phyloP scores from a whole-genome alignment of 2,888 invertebrate species.

The Caenorhabditis macrosperma region DNA sequence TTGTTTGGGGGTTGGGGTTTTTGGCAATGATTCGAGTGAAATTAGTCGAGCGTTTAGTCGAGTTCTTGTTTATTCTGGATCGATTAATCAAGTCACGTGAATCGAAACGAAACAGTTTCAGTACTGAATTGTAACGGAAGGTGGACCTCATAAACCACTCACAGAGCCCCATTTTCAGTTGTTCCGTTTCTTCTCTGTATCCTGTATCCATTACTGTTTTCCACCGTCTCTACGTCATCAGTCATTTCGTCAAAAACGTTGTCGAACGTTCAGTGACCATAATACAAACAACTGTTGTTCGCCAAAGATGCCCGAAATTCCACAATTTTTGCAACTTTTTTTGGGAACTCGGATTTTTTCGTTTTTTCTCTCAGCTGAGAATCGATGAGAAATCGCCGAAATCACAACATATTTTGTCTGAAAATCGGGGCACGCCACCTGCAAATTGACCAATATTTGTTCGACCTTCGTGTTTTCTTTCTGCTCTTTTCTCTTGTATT shows the following conservation, averaged over 20 bases:
- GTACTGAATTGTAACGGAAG: too few relatives aligned
- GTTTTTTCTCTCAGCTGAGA: too few relatives aligned
- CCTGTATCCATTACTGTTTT: background rate
- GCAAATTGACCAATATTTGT: slow-evolving; percentile 12
- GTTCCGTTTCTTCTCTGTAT: background rate
- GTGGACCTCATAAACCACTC: too few relatives aligned
- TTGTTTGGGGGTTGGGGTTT: too few relatives aligned
- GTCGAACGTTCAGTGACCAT: slow-evolving; percentile 9
- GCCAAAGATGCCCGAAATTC: background rate
- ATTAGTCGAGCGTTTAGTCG: too few relatives aligned
- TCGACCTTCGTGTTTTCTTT: slow-evolving; percentile 19
- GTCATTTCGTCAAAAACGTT: background rate
- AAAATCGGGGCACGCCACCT: background rate
- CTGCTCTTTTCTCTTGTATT: slow-evolving; percentile 2
- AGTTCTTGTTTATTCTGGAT: too few relatives aligned
- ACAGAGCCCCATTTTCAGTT: background rate
- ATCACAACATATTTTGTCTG: too few relatives aligned
- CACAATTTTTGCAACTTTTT: background rate
- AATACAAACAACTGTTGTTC: slow-evolving; percentile 6
- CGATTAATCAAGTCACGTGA: too few relatives aligned
- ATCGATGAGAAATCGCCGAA: too few relatives aligned
- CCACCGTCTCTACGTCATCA: background rate
- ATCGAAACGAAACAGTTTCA: too few relatives aligned
- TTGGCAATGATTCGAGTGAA: too few relatives aligned
- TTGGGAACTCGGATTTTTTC: background rate